Evolutionary conservation across 2,797 vertebrate species (phyloP), one percentile per base, ranked within the genome.

Genomic region (Microchirus variegatus): DNA sequence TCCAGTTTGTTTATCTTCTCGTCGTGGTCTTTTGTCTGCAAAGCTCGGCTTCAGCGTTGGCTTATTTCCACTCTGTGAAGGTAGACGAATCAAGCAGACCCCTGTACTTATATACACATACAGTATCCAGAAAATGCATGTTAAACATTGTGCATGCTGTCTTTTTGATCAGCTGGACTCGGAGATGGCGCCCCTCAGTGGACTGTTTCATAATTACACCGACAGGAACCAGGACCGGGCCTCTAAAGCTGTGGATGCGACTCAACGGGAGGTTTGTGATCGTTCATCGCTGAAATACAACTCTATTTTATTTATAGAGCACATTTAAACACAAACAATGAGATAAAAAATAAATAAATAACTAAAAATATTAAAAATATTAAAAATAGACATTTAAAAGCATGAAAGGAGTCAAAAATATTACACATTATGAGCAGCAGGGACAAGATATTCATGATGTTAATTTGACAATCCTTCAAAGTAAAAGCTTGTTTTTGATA

Each of bases 1-100:
- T 67, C 5, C 70, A 92, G 90, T 89, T 91, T 82, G 77, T 89
- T 53, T 91, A 85, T 70, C 42, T 90, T 14, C 80, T 92, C 19
- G 54, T 92, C 45, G 49, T 87, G 51, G 69, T 82, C 45, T 77
- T 89, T 63, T 89, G 85, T 64, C 59, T 90, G 64, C 56, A 79
- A 45, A 64, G 75, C 8, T 87, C 87, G 0, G 70, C 90, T 36
- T 75, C 81, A 36, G 77, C 67, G 0, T 63, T 91, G 76, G 81
- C 85, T 53, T 89, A 79, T 63, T 65, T 56, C 59, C 75, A 88
- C 51, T 63, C 59, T 10, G 58, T 31, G 41, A 64, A 81, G 82
- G 90, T 91, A 70, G 1, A 12, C 13, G 13, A 22, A 7, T 16
- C 36, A n/a, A n/a, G n/a, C n/a, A n/a, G n/a, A n/a, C 2, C 9